Conservation (phyloP, 2,888 invertebrate genomes). For the Plebejus melissa region DNA sequence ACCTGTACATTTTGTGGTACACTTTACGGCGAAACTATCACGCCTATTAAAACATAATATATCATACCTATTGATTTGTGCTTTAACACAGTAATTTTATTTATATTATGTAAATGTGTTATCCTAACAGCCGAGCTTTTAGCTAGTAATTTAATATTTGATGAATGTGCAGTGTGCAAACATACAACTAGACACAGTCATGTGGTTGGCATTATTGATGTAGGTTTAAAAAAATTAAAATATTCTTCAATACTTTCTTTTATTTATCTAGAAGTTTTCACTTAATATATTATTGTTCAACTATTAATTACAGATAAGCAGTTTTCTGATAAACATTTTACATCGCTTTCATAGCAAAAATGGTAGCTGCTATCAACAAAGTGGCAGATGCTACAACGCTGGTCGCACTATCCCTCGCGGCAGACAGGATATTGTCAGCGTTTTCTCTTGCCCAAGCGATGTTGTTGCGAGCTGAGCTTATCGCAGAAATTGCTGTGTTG, state of each 20-base stretch:
- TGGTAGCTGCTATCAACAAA: slow-evolving; percentile 35
- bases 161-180: not conserved
- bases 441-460: slow-evolving; percentile 62
- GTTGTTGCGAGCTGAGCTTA: slow-evolving; percentile 54
- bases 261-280: not conserved
- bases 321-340: not conserved
- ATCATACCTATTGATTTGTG: no score
- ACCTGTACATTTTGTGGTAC: no score
- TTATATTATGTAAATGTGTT: no score
- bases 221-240: not conserved
- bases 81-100: no score
- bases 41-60: no score
- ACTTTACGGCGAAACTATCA: no score
- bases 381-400: slow-evolving; percentile 43
- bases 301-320: no score
- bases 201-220: no score
- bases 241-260: not conserved
- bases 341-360: slow-evolving; percentile 39
- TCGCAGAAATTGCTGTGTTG: slow-evolving; percentile 48
- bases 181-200: no score
- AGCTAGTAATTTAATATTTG: not conserved
- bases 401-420: slow-evolving; percentile 50
- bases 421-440: slow-evolving; percentile 52
- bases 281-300: not conserved
- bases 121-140: no score